Evolutionary conservation across 2,797 vertebrate species (phyloP).

Genomic region (Thamnophis elegans): DNA sequence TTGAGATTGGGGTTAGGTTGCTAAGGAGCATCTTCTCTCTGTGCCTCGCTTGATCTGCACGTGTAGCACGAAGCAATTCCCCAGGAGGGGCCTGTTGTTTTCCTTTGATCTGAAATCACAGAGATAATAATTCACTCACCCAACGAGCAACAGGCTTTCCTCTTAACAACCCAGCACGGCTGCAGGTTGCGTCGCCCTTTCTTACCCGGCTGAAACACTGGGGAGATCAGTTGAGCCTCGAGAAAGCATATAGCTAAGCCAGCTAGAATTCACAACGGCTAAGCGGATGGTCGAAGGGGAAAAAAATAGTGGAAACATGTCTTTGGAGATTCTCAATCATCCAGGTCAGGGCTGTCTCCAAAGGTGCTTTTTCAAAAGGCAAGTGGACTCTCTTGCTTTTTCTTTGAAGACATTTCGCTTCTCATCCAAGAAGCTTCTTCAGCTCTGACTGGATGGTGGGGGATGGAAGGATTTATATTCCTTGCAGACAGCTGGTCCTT

Average conservation of each 20-base stretch:
- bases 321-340: no score
- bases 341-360: no score
- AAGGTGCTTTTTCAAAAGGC: no score
- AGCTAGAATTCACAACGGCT: not conserved
- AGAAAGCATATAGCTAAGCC: not conserved
- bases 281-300: not conserved
- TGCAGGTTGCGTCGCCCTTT: constrained; percentile 39
- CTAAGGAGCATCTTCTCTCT: constrained; percentile 5
- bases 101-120: constrained; percentile 65
- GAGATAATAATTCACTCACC: constrained; percentile 67
- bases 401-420: no score
- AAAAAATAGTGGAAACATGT: no score
- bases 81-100: constrained; percentile 59
- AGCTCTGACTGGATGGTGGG: no score
- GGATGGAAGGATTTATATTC: no score
- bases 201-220: not conserved
- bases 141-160: constrained; percentile 61
- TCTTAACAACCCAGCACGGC: constrained; percentile 71
- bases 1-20: constrained; percentile 8
- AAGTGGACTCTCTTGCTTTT: no score
- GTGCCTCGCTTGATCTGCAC: not conserved
- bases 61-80: constrained; percentile 21
- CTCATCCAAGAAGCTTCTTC: no score
- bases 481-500: no score
- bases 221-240: not conserved